Conservation (phyloP, 2,113 vertebrate genomes). For the Thinocorus orbignyianus region DNA sequence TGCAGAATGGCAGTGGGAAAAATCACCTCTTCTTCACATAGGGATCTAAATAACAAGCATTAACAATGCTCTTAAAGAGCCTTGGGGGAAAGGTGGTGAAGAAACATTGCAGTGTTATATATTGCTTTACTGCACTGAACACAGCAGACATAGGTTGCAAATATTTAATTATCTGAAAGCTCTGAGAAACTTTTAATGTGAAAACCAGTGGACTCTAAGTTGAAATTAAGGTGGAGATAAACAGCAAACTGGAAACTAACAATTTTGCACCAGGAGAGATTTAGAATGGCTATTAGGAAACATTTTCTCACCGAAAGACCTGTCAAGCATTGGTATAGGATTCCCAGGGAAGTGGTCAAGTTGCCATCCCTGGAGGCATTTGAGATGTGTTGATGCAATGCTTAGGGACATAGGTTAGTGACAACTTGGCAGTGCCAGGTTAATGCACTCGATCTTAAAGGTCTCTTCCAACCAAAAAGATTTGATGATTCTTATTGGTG, state of each 20-base stretch:
- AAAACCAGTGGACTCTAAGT: accelerated
- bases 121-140: neutral
- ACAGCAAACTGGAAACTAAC: too few species aligned
- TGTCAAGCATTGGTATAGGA: neutral
- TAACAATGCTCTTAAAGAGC: neutral
- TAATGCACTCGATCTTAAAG: neutral
- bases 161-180: neutral
- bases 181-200: neutral
- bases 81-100: accelerated
- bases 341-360: neutral
- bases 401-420: neutral
- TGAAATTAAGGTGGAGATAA: neutral
- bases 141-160: neutral
- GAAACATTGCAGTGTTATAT: neutral
- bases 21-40: accelerated
- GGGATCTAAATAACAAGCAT: neutral
- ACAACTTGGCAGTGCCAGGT: neutral
- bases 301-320: neutral
- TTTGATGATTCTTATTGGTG: neutral
- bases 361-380: neutral
- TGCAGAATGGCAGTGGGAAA: neutral
- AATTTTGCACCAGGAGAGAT: neutral
- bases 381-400: neutral
- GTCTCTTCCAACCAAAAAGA: neutral
- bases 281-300: neutral